Percentiles rank a stretch among this genome's conserved stretches.
phyloP scores from a whole-genome alignment of 2,888 invertebrate species.

The Ochropleura plecta region DNA sequence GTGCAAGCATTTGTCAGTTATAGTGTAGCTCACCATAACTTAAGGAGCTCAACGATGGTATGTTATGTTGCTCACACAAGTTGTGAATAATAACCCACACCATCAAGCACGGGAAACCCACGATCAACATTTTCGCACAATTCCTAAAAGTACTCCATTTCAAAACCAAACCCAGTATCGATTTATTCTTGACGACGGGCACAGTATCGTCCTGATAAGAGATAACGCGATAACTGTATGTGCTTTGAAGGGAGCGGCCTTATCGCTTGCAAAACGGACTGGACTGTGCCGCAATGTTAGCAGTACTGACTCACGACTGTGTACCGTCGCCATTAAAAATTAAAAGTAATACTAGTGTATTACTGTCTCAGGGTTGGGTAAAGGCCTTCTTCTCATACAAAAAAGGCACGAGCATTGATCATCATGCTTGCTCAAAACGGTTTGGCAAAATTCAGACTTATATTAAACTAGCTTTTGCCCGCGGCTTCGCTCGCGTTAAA shows the following conservation, averaged over 20 bases:
- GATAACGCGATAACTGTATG: slow-evolving; percentile 58
- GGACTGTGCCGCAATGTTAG: slow-evolving; percentile 50
- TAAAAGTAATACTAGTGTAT: too few relatives aligned
- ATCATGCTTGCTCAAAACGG: too few relatives aligned
- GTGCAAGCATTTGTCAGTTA: too few relatives aligned
- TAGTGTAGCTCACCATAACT: too few relatives aligned
- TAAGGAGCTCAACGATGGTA: too few relatives aligned
- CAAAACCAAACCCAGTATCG: slow-evolving; percentile 44
- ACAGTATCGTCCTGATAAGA: slow-evolving; percentile 60
- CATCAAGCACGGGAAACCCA: too few relatives aligned
- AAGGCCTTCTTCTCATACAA: too few relatives aligned
- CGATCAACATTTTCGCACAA: not conserved
- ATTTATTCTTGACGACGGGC: slow-evolving; percentile 46
- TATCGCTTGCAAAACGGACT: slow-evolving; percentile 62
- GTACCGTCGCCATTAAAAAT: slow-evolving; percentile 20
- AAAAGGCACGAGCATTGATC: too few relatives aligned
- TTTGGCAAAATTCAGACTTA: too few relatives aligned
- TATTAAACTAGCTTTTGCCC: too few relatives aligned
- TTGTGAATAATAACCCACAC: not conserved
- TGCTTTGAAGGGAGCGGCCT: slow-evolving; percentile 61
- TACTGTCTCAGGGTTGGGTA: too few relatives aligned
- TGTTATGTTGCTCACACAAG: not conserved
- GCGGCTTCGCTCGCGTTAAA: too few relatives aligned
- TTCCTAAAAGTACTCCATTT: not conserved
- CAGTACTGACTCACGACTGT: slow-evolving; percentile 49